Evolutionary conservation across 2,113 vertebrate species (phyloP).

Genomic region (Platanista minor): DNA sequence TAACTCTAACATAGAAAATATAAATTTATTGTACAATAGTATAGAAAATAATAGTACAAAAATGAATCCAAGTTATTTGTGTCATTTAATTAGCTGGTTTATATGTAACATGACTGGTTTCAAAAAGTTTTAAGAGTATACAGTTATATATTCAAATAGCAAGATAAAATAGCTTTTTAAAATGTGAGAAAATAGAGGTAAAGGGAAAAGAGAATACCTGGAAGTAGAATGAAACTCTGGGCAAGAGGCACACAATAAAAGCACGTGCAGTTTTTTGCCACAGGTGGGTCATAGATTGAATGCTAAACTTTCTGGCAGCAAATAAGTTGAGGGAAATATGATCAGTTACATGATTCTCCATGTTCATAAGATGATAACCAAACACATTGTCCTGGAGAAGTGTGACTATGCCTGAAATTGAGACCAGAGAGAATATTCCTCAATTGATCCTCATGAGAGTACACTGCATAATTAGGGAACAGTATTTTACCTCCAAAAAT

Average conservation of each 20-base stretch:
- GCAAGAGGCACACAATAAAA: not conserved
- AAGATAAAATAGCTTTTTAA: not conserved
- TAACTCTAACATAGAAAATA: not conserved
- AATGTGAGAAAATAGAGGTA: not conserved
- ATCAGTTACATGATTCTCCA: not conserved
- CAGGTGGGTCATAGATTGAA: not conserved
- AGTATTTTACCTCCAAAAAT: not conserved
- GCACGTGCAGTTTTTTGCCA: not conserved
- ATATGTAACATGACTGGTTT: not conserved
- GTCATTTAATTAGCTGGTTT: not conserved
- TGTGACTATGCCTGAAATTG: not conserved
- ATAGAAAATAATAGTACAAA: not conserved
- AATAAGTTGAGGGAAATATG: not conserved
- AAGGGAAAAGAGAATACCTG: not conserved
- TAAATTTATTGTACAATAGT: not conserved
- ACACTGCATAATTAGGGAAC: not conserved
- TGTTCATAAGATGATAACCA: not conserved
- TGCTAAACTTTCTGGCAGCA: not conserved
- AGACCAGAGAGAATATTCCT: not conserved
- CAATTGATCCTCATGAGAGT: not conserved
- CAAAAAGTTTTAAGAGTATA: not conserved
- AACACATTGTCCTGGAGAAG: not conserved
- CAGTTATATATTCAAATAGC: not conserved
- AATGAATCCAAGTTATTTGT: not conserved
- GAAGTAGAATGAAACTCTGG: not conserved